These are phyloP conservation scores for Agrotis segetum DNA, from an alignment of 2,888 invertebrate genomes.

Conservation along the genomic window DNA sequence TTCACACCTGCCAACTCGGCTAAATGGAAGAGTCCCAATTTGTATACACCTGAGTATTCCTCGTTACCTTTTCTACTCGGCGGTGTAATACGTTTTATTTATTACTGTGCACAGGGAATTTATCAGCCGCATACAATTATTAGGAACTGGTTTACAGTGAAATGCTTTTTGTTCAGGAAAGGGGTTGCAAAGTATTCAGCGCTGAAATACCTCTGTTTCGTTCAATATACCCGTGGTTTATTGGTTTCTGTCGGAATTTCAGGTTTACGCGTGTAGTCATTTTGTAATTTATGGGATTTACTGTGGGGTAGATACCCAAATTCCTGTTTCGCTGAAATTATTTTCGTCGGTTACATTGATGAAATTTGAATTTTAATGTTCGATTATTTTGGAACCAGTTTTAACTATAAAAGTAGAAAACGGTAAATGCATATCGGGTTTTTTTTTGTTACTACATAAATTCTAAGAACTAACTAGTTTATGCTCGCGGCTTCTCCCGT, in stretches of 20 bases:
- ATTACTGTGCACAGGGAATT: slow-evolving; percentile 34
- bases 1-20: slow-evolving; percentile 60
- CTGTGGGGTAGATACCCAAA: neutral
- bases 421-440: no score
- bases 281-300: slow-evolving; percentile 4
- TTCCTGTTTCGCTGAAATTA: slow-evolving; percentile 2
- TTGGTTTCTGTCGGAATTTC: slow-evolving; percentile 24
- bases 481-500: no score
- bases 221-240: slow-evolving; percentile 20
- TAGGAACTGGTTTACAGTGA: slow-evolving; percentile 24
- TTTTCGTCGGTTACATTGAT: neutral
- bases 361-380: neutral
- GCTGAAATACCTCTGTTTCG: slow-evolving; percentile 16
- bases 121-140: slow-evolving; percentile 37
- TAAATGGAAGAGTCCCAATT: slow-evolving; percentile 54
- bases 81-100: slow-evolving; percentile 57
- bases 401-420: neutral
- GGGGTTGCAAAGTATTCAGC: slow-evolving; percentile 13
- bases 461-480: no score
- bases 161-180: slow-evolving; percentile 15
- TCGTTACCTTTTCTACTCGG: slow-evolving; percentile 37
- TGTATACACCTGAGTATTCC: slow-evolving; percentile 33
- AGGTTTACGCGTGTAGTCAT: neutral
- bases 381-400: neutral
- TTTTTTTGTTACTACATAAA: no score